These are phyloP conservation scores for Trinorchestia longiramus DNA, from an alignment of 1,140 invertebrate genomes.

Conservation along the genomic window DNA sequence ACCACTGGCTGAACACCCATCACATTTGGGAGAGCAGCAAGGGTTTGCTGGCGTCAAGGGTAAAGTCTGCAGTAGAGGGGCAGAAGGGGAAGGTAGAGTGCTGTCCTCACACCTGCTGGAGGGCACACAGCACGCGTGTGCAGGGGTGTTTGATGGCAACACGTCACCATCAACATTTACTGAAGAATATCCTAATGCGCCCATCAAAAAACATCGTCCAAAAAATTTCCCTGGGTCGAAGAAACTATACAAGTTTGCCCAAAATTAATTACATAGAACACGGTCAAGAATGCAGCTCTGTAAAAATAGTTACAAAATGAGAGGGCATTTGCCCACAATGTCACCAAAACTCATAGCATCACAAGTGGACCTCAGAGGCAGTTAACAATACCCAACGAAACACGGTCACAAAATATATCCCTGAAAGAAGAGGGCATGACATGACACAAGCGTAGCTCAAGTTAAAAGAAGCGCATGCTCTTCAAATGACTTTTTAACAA, in stretches of 20 bases:
- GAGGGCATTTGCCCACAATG: background rate
- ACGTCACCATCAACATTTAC: background rate
- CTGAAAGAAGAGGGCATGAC: no score
- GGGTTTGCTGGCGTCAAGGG: background rate
- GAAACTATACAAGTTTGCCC: background rate
- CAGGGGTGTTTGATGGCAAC: background rate
- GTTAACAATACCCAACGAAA: no score
- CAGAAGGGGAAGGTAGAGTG: background rate
- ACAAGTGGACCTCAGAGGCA: no score
- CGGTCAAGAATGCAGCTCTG: background rate
- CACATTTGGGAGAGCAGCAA: constrained; percentile 3
- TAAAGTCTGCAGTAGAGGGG: constrained; percentile 10
- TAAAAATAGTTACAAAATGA: background rate
- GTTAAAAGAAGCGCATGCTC: no score
- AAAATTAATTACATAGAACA: background rate
- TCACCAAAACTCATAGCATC: background rate
- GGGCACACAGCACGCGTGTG: background rate
- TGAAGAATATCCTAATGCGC: constrained; percentile 7
- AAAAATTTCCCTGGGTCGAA: background rate
- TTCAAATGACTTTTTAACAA: no score
- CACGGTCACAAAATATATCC: no score
- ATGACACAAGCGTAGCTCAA: no score
- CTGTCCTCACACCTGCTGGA: background rate
- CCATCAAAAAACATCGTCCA: background rate
- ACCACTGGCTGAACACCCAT: constrained; percentile 1